Conservation (phyloP, 2,888 invertebrate species). For the Labia minor region DNA sequence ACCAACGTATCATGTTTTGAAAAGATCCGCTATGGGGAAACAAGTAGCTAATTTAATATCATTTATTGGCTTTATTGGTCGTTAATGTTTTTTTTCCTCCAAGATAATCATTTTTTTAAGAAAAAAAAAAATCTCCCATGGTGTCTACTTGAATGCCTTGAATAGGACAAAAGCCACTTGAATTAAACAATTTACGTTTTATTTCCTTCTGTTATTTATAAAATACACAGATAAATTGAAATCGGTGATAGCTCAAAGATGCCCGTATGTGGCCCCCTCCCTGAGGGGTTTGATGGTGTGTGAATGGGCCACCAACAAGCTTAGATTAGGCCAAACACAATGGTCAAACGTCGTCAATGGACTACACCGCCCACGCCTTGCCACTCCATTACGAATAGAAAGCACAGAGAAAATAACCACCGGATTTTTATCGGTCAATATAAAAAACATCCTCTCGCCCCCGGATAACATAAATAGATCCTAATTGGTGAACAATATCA, state of each 20-base stretch:
- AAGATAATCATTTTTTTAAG: neutral
- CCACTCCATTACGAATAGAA: too few relatives aligned
- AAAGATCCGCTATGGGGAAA: neutral
- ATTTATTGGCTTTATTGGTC: neutral
- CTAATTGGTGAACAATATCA: too few relatives aligned
- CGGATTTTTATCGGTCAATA: too few relatives aligned
- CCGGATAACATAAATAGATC: too few relatives aligned
- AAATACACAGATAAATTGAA: conserved; percentile 8
- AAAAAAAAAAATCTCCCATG: neutral
- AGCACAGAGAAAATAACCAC: too few relatives aligned
- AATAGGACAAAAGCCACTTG: conserved; percentile 1
- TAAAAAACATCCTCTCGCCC: too few relatives aligned
- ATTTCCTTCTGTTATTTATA: neutral
- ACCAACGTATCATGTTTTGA: neutral
- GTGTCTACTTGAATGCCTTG: neutral
- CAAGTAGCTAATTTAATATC: neutral
- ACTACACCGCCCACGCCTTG: too few relatives aligned
- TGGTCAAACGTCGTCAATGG: too few relatives aligned
- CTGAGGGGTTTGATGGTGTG: too few relatives aligned
- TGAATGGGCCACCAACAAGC: too few relatives aligned
- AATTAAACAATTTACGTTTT: neutral
- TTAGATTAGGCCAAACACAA: too few relatives aligned
- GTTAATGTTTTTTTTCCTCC: neutral
- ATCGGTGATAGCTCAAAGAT: neutral
- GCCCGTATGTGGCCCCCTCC: neutral